Evolutionary conservation across 2,797 vertebrate species (phyloP).

Genomic region (Coranthus polyacanthus): DNA sequence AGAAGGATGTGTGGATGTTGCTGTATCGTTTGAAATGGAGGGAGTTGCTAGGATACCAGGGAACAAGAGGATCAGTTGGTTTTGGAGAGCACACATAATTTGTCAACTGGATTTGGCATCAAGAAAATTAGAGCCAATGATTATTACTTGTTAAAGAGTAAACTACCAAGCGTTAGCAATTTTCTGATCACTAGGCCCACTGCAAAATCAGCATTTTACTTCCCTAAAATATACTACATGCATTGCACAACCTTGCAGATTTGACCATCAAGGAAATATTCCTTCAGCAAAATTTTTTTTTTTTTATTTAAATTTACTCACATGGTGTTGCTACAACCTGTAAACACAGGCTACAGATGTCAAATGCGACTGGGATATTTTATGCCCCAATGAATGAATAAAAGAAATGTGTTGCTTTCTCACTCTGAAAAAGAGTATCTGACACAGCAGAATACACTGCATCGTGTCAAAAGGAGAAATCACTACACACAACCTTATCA

Average conservation of each 20-base stretch:
- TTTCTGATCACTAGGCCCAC: slow-evolving; percentile 21
- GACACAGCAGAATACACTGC: slow-evolving; percentile 71
- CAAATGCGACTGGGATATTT: slow-evolving; percentile 25
- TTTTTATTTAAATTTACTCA: slow-evolving; percentile 8
- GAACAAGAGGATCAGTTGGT: slow-evolving; percentile 67
- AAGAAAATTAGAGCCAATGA: slow-evolving; percentile 61
- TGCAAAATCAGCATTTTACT: slow-evolving; percentile 47
- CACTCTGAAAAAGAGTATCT: slow-evolving; percentile 44
- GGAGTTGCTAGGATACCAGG: slow-evolving; percentile 84
- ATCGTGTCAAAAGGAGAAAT: slow-evolving; percentile 82
- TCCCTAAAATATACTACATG: neutral
- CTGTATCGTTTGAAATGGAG: slow-evolving; percentile 74
- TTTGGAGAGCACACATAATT: slow-evolving; percentile 57
- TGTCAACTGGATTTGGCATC: slow-evolving; percentile 58
- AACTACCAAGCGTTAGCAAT: slow-evolving; percentile 36
- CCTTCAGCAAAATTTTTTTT: neutral
- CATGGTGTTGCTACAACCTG: slow-evolving; percentile 3
- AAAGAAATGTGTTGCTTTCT: slow-evolving; percentile 44
- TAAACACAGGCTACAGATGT: slow-evolving; percentile 6
- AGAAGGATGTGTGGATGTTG: slow-evolving; percentile 73
- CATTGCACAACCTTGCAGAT: slow-evolving; percentile 23
- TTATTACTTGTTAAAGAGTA: slow-evolving; percentile 61
- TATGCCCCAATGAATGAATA: slow-evolving; percentile 17
- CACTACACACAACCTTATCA: slow-evolving; percentile 81
- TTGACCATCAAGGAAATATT: neutral